Conservation (phyloP, 2,888 invertebrate genomes). For the Drosophila robusta region DNA sequence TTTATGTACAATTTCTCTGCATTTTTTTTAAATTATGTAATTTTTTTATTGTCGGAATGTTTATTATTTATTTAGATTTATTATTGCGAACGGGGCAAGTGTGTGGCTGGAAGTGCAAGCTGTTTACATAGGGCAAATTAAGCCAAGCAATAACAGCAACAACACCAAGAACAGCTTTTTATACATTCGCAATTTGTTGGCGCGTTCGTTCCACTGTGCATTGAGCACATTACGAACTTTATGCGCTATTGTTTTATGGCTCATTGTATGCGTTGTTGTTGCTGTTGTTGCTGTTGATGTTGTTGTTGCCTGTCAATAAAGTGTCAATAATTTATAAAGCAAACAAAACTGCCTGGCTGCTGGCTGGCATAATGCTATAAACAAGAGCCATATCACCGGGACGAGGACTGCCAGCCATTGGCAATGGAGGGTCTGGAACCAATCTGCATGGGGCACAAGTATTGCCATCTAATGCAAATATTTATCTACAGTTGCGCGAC, state of each 20-base stretch:
- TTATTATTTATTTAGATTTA: conserved; percentile 32
- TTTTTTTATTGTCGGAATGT: conserved; percentile 39
- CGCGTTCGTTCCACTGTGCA: conserved; percentile 64
- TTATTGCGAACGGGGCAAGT: not conserved
- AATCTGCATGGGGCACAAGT: conserved; percentile 33
- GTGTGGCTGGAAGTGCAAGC: not conserved
- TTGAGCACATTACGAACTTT: conserved; percentile 65
- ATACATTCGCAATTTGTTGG: conserved; percentile 21
- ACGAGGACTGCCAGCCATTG: conserved; percentile 10
- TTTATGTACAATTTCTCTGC: conserved; percentile 47
- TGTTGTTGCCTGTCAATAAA: conserved; percentile 70
- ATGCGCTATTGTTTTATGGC: conserved; percentile 58
- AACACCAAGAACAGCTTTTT: conserved; percentile 7
- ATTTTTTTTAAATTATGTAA: conserved; percentile 25
- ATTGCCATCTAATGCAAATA: conserved; percentile 77
- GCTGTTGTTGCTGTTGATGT: conserved; percentile 20
- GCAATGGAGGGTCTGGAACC: not conserved
- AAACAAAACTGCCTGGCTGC: conserved; percentile 64
- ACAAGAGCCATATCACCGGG: conserved; percentile 32
- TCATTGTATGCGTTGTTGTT: conserved; percentile 43
- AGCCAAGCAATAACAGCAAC: conserved; percentile 8
- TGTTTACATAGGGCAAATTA: conserved; percentile 39
- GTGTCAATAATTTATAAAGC: conserved; percentile 81
- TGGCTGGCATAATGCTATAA: conserved; percentile 63
- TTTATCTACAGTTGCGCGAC: conserved; percentile 58